A percentile compares a stretch with the other conserved stretches of the same genome.
Conservation (phyloP, 2,888 invertebrate genomes). For the Sarcophaga rosellei region DNA sequence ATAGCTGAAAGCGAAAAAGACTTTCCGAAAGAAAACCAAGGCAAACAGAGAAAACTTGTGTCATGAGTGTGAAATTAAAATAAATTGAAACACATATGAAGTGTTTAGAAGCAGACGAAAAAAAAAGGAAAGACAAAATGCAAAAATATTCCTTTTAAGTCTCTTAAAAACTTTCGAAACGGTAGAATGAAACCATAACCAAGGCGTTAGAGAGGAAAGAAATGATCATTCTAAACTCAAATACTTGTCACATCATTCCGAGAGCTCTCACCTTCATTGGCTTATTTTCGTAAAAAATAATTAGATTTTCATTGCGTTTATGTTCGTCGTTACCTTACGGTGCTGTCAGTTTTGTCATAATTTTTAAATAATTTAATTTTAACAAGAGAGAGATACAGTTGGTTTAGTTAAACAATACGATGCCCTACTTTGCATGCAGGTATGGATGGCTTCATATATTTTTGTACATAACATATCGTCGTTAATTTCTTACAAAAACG, state of each 20-base stretch:
- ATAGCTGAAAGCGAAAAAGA: conserved; percentile 41
- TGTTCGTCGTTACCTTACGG: not conserved
- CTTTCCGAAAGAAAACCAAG: conserved; percentile 16
- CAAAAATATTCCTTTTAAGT: not conserved
- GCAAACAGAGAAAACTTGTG: conserved; percentile 9
- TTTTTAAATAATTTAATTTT: conserved; percentile 40
- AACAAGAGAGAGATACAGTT: not conserved
- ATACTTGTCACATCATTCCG: conserved; percentile 42
- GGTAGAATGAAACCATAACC: too few relatives aligned
- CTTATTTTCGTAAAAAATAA: conserved; percentile 30
- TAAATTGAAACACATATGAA: conserved; percentile 37
- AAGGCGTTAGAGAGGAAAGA: not conserved
- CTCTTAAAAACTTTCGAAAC: not conserved
- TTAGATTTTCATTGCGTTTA: conserved; percentile 30
- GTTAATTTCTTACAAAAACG: too few relatives aligned
- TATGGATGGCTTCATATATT: too few relatives aligned
- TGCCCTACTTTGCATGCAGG: too few relatives aligned
- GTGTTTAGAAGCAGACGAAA: not conserved
- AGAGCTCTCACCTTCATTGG: conserved; percentile 13
- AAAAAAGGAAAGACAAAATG: not conserved
- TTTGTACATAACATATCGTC: not conserved
- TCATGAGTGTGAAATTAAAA: conserved; percentile 39
- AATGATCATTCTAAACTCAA: conserved; percentile 39
- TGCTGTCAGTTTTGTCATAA: conserved; percentile 4
- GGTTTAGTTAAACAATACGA: too few relatives aligned